These are phyloP conservation scores for rabbit (Oryctolagus cuniculus) DNA, from an alignment of 2,113 vertebrate species.

Conservation along the genomic window mOryCun1.1 NC_091444.1:17200001-17200500, in stretches of 20 bases:
- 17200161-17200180: not conserved
- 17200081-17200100: slow-evolving; percentile 74
- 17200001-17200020: slow-evolving; percentile 81
- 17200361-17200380: not conserved
- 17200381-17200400: not conserved
- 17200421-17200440: not conserved
- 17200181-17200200: not conserved
- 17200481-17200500: not conserved
- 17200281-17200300: not conserved
- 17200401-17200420: not conserved
- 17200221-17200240: not conserved
- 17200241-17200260: not conserved
- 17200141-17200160: not conserved
- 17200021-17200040: slow-evolving; percentile 81
- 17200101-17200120: slow-evolving; percentile 78
- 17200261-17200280: not conserved
- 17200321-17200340: too few relatives aligned
- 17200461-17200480: not conserved
- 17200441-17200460: not conserved
- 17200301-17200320: not conserved
- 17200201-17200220: not conserved
- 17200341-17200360: not conserved
- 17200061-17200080: slow-evolving; percentile 76
- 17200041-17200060: slow-evolving; percentile 78
- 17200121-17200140: slow-evolving; percentile 68